phyloP scores from a whole-genome alignment of 1,140 invertebrate species.

The Agrypnia vestita region DNA sequence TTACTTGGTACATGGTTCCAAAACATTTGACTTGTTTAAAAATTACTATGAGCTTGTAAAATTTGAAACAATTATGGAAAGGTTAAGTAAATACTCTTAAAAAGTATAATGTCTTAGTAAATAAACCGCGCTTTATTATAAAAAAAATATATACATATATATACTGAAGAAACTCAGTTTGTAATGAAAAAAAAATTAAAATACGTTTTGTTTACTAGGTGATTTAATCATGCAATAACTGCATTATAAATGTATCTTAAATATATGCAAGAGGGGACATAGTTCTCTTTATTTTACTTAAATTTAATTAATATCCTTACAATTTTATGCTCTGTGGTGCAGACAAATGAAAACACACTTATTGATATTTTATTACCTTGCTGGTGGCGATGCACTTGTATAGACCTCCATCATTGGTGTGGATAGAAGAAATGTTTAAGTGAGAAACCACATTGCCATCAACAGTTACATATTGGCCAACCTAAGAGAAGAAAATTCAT shows the following conservation, averaged over 20 bases:
- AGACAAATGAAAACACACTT: slow-evolving; percentile 1
- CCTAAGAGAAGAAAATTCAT: slow-evolving; percentile 66
- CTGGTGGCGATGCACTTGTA: slow-evolving; percentile 94
- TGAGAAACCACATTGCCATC: slow-evolving; percentile 95
- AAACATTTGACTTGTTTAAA: too few species aligned
- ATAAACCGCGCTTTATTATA: too few species aligned
- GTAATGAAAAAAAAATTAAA: not conserved
- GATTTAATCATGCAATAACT: not conserved
- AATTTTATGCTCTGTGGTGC: not conserved
- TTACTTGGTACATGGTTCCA: too few species aligned
- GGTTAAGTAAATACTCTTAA: too few species aligned
- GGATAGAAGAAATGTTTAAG: slow-evolving; percentile 92
- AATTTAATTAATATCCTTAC: not conserved
- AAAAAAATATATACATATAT: too few species aligned
- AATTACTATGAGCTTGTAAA: too few species aligned
- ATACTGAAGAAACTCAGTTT: not conserved
- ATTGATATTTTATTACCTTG: slow-evolving; percentile 74
- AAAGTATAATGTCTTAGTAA: too few species aligned
- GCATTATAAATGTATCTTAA: too few species aligned
- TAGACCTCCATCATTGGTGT: slow-evolving; percentile 93
- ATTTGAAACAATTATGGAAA: too few species aligned
- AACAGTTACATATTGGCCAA: slow-evolving; percentile 90
- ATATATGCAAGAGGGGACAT: not conserved
- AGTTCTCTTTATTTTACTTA: too few species aligned
- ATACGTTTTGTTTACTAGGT: not conserved